phyloP scores from a whole-genome alignment of 2,888 invertebrate genomes.

The Acholoe squamosa region DNA sequence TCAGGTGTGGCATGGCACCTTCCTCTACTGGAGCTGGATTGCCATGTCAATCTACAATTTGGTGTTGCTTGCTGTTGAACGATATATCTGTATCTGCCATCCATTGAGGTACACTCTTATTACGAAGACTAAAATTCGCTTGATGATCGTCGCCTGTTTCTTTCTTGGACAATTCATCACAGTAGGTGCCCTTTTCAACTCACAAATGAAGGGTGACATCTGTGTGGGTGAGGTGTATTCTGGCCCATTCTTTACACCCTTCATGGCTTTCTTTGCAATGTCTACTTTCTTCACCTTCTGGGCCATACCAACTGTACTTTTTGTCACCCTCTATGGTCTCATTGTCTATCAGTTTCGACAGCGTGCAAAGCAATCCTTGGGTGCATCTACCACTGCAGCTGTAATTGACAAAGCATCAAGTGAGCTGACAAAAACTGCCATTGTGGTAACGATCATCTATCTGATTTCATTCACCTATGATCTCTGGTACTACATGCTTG shows the following conservation, averaged over 20 bases:
- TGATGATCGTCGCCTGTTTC: not conserved
- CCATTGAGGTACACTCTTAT: not conserved
- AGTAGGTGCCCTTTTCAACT: not conserved
- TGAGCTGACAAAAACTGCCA: conserved; percentile 48
- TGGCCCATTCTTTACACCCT: not conserved
- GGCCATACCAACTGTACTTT: not conserved
- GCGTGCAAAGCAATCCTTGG: not conserved
- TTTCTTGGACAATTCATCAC: not conserved
- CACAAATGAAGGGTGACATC: not conserved
- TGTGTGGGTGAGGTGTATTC: not conserved
- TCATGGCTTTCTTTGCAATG: not conserved
- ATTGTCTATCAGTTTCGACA: not conserved
- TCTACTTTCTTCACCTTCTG: conserved; percentile 20
- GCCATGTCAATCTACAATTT: not conserved
- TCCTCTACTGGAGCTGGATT: not conserved
- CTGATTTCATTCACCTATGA: not conserved
- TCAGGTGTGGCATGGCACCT: not conserved
- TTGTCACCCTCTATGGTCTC: not conserved
- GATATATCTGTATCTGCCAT: not conserved
- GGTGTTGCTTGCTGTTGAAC: not conserved
- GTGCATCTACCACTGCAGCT: not conserved
- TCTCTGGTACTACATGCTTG: conserved; percentile 19
- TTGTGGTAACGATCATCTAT: conserved; percentile 43
- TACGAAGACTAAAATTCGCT: not conserved
- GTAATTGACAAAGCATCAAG: conserved; percentile 26